Evolutionary conservation across 2,797 vertebrate species (phyloP).

Genomic region (Varecia variegata): DNA sequence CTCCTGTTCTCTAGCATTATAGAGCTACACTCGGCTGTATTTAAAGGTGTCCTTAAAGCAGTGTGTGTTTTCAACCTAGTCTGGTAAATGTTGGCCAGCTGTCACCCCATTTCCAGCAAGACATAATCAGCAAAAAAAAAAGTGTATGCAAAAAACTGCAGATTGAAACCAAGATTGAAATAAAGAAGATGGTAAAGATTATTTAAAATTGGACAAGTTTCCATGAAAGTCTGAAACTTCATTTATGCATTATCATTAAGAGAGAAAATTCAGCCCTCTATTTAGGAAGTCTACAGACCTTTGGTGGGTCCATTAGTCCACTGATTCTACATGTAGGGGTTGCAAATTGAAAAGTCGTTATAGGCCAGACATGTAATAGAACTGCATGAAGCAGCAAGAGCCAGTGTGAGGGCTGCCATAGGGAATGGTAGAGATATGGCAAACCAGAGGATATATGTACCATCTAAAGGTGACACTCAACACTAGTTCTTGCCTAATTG

Average conservation of each 20-base stretch:
- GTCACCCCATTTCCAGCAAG: not conserved
- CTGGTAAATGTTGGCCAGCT: not conserved
- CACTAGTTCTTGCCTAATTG: not conserved
- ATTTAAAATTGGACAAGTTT: not conserved
- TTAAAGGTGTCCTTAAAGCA: not conserved
- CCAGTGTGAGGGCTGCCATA: not conserved
- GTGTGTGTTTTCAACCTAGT: not conserved
- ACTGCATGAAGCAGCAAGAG: not conserved
- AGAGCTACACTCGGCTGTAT: not conserved
- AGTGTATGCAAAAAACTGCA: not conserved
- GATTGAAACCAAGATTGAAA: too few species aligned
- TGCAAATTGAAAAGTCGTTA: not conserved
- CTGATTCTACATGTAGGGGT: not conserved
- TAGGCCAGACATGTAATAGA: not conserved
- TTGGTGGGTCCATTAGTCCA: not conserved
- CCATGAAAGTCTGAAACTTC: not conserved
- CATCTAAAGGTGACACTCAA: not conserved
- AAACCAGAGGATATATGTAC: not conserved
- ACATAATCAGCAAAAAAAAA: not conserved
- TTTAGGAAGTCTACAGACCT: not conserved
- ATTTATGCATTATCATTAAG: not conserved
- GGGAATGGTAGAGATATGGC: not conserved
- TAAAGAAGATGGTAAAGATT: not conserved
- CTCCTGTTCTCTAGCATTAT: not conserved
- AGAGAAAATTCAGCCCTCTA: not conserved